Evolutionary conservation across 2,113 vertebrate species (phyloP).

Genomic region (Dicaeum eximium): DNA sequence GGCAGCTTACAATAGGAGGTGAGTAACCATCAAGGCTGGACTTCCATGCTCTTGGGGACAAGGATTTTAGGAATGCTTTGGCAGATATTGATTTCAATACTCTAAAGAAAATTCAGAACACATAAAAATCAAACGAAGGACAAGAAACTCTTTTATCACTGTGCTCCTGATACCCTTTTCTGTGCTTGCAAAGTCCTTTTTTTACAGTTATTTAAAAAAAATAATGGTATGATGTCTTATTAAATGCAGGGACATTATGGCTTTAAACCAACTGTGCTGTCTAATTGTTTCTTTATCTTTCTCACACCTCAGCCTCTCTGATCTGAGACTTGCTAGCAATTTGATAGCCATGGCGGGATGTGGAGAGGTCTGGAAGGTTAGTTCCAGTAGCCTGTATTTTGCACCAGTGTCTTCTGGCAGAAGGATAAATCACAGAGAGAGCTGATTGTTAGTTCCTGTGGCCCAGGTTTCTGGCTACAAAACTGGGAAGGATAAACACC

Average conservation of each 20-base stretch:
- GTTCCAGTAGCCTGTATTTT: background rate
- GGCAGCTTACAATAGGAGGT: background rate
- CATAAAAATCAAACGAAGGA: background rate
- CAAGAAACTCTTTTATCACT: background rate
- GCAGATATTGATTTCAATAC: background rate
- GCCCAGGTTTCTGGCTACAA: slow-evolving; percentile 14
- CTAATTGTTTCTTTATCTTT: background rate
- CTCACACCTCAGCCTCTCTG: background rate
- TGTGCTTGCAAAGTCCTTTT: background rate
- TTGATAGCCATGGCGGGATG: background rate
- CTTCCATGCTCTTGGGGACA: fast-evolving
- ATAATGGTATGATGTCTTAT: background rate
- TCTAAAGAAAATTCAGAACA: background rate
- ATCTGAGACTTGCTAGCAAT: background rate
- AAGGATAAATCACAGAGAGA: background rate
- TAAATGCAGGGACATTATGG: background rate
- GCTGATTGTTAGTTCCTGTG: background rate
- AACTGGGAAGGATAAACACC: slow-evolving; percentile 38
- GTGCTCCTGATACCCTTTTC: background rate
- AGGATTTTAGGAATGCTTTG: background rate
- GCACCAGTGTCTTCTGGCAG: slow-evolving; percentile 2
- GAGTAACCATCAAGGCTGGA: background rate
- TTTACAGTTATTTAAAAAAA: background rate
- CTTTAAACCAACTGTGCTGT: background rate
- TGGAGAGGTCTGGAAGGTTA: background rate